Conservation (phyloP, 2,113 vertebrate species). For the Grammomys surdaster region DNA sequence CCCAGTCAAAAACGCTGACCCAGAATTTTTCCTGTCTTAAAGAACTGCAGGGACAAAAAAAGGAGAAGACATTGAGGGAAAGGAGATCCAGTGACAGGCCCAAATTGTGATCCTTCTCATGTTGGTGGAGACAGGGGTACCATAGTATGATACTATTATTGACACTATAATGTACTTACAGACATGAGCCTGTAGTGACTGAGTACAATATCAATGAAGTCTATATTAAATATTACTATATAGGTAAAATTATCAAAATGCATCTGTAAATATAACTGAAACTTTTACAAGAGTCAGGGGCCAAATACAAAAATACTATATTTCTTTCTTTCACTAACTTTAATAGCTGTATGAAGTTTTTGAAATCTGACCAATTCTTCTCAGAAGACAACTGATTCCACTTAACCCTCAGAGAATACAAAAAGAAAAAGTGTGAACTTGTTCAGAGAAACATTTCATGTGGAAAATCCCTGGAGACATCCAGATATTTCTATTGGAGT, state of each 20-base stretch:
- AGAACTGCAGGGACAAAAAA: too few relatives aligned
- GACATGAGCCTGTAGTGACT: neutral
- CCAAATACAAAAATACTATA: neutral
- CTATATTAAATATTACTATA: neutral
- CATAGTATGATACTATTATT: too few relatives aligned
- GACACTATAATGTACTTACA: too few relatives aligned
- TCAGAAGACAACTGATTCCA: neutral
- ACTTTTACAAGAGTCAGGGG: neutral
- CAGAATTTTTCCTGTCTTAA: too few relatives aligned
- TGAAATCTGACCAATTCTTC: neutral
- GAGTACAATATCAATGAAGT: neutral
- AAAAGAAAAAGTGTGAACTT: neutral
- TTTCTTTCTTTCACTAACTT: neutral
- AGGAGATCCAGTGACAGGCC: too few relatives aligned
- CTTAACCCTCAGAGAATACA: neutral
- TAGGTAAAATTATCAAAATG: neutral
- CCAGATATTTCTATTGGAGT: neutral
- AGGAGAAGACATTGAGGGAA: too few relatives aligned
- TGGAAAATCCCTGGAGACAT: neutral
- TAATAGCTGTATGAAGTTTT: neutral
- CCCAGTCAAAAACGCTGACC: too few relatives aligned
- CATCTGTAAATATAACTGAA: fast-evolving
- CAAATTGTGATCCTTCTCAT: too few relatives aligned
- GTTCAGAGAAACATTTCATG: neutral
- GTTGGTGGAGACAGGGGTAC: too few relatives aligned